phyloP scores from a whole-genome alignment of 2,113 vertebrate genomes.

The Ornithorhynchus anatinus region DNA sequence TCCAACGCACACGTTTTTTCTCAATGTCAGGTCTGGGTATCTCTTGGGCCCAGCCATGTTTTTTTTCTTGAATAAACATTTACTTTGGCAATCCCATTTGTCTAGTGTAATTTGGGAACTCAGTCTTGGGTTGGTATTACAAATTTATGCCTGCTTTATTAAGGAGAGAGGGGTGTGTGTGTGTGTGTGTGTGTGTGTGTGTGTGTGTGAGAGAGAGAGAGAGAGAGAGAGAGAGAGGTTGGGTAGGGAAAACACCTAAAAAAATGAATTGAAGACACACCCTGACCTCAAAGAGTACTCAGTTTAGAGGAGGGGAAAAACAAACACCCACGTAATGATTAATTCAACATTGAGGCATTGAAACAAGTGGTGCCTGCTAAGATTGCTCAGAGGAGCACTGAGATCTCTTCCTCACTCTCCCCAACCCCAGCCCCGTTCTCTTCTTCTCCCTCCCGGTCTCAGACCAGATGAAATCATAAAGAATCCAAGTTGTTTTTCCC shows the following conservation, averaged over 20 bases:
- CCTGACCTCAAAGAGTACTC: too few relatives aligned
- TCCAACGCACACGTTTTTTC: slow-evolving; percentile 7
- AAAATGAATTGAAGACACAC: too few relatives aligned
- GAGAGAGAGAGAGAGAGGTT: accelerated
- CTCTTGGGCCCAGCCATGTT: slow-evolving; percentile 54
- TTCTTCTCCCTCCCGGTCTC: neutral
- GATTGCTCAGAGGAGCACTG: too few relatives aligned
- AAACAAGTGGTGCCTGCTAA: too few relatives aligned
- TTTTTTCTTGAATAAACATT: slow-evolving; percentile 62
- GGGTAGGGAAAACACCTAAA: accelerated
- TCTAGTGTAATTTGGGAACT: too few relatives aligned
- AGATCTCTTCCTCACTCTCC: neutral
- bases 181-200: accelerated
- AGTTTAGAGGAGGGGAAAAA: too few relatives aligned
- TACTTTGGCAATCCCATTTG: slow-evolving; percentile 65
- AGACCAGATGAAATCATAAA: too few relatives aligned
- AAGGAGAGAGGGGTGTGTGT: too few relatives aligned
- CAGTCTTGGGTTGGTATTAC: too few relatives aligned
- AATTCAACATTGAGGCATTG: accelerated
- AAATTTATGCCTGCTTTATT: slow-evolving; percentile 63
- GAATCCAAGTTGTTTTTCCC: too few relatives aligned
- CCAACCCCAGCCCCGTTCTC: neutral
- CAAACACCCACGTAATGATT: too few relatives aligned
- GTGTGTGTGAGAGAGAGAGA: accelerated
- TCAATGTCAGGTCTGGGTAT: slow-evolving; percentile 37